Conservation (phyloP, 2,113 vertebrate genomes). For the Steatornis caripensis region DNA sequence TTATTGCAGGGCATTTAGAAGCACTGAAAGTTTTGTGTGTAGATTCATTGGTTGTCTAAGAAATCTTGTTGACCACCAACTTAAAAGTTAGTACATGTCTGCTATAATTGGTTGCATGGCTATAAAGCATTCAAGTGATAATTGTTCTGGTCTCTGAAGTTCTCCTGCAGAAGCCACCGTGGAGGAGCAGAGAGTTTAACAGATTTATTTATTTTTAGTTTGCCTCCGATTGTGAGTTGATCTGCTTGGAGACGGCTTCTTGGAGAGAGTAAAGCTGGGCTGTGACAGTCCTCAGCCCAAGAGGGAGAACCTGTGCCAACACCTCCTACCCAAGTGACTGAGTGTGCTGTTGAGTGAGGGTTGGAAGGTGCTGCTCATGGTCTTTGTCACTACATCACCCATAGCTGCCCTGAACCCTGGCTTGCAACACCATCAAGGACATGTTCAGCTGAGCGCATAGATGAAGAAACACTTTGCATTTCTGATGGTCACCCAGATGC, state of each 20-base stretch:
- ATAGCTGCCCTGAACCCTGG: neutral
- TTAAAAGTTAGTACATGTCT: slow-evolving; percentile 11
- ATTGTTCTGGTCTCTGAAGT: slow-evolving; percentile 8
- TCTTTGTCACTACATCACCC: neutral
- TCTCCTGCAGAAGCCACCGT: neutral
- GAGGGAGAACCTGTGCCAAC: neutral
- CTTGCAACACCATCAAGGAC: neutral
- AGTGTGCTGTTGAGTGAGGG: neutral
- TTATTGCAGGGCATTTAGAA: neutral
- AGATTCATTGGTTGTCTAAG: neutral
- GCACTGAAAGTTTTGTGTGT: neutral
- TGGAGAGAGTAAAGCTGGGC: neutral
- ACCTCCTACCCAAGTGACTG: neutral
- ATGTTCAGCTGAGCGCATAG: neutral
- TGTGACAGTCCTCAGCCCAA: neutral
- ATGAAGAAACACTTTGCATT: neutral
- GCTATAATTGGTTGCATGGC: neutral
- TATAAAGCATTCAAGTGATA: slow-evolving; percentile 18
- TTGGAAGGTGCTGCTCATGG: neutral
- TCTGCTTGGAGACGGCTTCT: neutral
- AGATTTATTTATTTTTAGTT: slow-evolving; percentile 20
- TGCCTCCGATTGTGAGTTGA: neutral
- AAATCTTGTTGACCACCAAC: neutral
- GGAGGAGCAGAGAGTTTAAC: neutral
- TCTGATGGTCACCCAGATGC: neutral